Percentiles rank a stretch among this genome's conserved stretches.
Conservation (phyloP, 2,113 vertebrate genomes). For the Saguinus midas region DNA sequence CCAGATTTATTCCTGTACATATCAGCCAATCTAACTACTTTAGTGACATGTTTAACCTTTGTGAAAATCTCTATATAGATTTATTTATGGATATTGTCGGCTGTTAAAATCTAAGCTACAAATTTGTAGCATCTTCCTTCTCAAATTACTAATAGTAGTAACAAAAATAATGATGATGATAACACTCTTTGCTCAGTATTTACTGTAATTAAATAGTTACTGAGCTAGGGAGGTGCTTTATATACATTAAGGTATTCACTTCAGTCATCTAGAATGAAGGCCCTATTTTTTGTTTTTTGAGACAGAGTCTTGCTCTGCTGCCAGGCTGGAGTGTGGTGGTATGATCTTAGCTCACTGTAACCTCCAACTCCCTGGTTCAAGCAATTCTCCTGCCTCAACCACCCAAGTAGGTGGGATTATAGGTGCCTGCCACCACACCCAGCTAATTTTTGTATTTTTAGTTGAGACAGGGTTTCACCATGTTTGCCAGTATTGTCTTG, state of each 20-base stretch:
- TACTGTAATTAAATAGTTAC: neutral
- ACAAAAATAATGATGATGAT: neutral
- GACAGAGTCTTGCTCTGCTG: too few relatives aligned
- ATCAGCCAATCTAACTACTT: constrained; percentile 49
- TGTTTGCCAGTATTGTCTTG: too few relatives aligned
- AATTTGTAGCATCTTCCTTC: neutral
- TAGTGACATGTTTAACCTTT: constrained; percentile 57
- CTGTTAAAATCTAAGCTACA: constrained; percentile 25
- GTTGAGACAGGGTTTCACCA: too few relatives aligned
- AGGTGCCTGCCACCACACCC: too few relatives aligned
- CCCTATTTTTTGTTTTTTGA: too few relatives aligned
- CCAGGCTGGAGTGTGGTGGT: too few relatives aligned
- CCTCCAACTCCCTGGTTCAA: too few relatives aligned
- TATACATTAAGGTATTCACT: neutral
- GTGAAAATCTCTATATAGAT: constrained; percentile 37
- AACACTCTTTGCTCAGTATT: neutral
- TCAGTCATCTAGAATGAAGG: neutral
- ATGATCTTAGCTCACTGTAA: too few relatives aligned
- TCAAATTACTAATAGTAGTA: neutral
- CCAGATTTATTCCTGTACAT: constrained; percentile 52
- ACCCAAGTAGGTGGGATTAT: too few relatives aligned
- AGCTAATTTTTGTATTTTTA: too few relatives aligned
- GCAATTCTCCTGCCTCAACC: too few relatives aligned
- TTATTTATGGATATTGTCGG: constrained; percentile 21
- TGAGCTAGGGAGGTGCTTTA: neutral